A percentile compares a stretch with the other conserved stretches of the same genome.
phyloP scores from a whole-genome alignment of 2,113 vertebrate species.

The Osmerus eperlanus region DNA sequence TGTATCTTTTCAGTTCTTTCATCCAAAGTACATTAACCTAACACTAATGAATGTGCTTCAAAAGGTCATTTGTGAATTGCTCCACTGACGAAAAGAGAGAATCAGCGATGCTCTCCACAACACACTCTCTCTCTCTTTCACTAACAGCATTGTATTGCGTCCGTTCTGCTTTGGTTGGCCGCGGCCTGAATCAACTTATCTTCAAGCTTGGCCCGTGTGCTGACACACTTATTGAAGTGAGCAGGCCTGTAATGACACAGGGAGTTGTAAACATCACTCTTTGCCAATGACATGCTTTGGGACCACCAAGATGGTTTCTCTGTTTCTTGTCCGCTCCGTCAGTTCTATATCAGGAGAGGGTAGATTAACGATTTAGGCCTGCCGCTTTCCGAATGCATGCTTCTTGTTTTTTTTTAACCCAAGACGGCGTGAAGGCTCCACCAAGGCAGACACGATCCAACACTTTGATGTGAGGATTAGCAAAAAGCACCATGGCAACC shows the following conservation, averaged over 20 bases:
- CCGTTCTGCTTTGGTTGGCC: neutral
- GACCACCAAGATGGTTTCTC: conserved; percentile 5
- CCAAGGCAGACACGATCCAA: neutral
- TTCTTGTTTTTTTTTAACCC: neutral
- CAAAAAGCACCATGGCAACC: neutral
- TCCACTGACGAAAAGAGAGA: conserved; percentile 1
- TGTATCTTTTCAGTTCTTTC: too few species aligned
- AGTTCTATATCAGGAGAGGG: neutral
- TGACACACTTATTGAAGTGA: conserved; percentile 15
- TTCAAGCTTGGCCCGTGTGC: neutral
- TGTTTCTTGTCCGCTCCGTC: neutral
- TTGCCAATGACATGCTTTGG: neutral
- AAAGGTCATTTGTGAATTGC: neutral
- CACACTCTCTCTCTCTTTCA: conserved; percentile 5
- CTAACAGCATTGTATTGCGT: conserved; percentile 17
- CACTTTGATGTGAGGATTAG: neutral
- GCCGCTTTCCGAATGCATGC: neutral
- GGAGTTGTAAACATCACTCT: conserved; percentile 9
- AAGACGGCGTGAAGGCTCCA: neutral
- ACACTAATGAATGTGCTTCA: neutral
- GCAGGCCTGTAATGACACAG: conserved; percentile 4
- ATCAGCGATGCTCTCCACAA: neutral
- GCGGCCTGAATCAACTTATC: neutral
- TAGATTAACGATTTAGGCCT: neutral
- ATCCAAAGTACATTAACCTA: neutral